A percentile compares a stretch with the other conserved stretches of the same genome.
Conservation (phyloP, 2,797 vertebrate genomes). For the Uromys caudimaculatus region DNA sequence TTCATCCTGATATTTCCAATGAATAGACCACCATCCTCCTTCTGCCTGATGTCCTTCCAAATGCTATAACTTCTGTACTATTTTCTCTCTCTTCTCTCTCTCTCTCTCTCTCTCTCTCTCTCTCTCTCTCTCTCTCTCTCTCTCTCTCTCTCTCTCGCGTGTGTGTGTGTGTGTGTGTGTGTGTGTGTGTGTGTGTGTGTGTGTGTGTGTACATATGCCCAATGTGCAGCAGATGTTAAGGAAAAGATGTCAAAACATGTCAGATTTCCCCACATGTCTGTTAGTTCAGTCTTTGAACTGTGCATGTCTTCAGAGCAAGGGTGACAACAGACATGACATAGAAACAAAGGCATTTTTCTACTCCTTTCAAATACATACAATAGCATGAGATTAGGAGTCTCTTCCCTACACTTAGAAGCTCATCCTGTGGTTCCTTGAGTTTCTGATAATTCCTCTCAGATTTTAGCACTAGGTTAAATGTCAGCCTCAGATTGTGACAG, state of each 20-base stretch:
- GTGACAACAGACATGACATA: not conserved
- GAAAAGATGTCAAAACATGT: not conserved
- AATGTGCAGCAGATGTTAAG: not conserved
- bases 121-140: no score
- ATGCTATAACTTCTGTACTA: not conserved
- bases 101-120: not conserved
- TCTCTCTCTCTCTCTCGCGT: not conserved
- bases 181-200: not conserved
- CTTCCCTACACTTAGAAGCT: not conserved
- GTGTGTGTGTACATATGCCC: not conserved
- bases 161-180: no score
- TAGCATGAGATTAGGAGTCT: not conserved
- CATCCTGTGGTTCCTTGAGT: not conserved
- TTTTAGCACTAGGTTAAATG: conserved; percentile 29
- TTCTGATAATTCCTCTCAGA: conserved; percentile 43
- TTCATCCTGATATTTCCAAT: not conserved
- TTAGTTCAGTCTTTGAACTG: not conserved
- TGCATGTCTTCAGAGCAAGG: not conserved
- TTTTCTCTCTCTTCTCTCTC: not conserved
- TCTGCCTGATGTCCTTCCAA: not conserved
- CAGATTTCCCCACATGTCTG: not conserved
- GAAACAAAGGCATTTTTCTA: conserved; percentile 3
- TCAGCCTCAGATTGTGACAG: not conserved
- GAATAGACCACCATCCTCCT: not conserved
- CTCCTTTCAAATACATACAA: conserved; percentile 24